Conservation (phyloP, 2,888 invertebrate species). For the Clusia tigrina region DNA sequence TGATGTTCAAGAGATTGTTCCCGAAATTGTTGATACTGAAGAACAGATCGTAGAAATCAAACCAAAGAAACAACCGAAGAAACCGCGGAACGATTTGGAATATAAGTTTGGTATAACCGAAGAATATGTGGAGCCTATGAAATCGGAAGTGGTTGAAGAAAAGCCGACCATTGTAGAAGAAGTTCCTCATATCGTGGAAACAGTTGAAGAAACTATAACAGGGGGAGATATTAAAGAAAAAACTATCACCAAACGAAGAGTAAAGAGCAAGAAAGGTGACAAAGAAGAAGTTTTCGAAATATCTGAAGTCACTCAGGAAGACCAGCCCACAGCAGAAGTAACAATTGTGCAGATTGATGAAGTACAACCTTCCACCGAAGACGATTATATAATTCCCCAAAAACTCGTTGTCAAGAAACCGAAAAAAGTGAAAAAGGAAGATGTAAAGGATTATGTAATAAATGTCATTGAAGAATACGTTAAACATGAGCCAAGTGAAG, state of each 20-base stretch:
- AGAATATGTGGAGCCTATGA: slow-evolving; percentile 41
- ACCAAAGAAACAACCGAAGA: slow-evolving; percentile 33
- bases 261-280: slow-evolving; percentile 62
- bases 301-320: slow-evolving; percentile 60
- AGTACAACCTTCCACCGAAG: slow-evolving; percentile 34
- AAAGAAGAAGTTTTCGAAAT: slow-evolving; percentile 64
- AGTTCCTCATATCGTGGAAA: slow-evolving; percentile 48
- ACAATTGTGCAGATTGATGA: slow-evolving; percentile 43
- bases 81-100: slow-evolving; percentile 14
- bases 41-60: slow-evolving; percentile 48
- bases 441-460: slow-evolving; percentile 46
- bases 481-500: slow-evolving; percentile 35
- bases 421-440: slow-evolving; percentile 43
- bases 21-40: slow-evolving; percentile 40
- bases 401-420: slow-evolving; percentile 39
- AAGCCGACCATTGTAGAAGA: slow-evolving; percentile 39
- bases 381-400: slow-evolving; percentile 31
- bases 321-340: slow-evolving; percentile 60
- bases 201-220: slow-evolving; percentile 45
- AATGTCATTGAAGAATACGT: slow-evolving; percentile 44
- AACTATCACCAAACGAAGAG: slow-evolving; percentile 62
- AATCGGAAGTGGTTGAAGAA: slow-evolving; percentile 49
- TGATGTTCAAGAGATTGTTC: slow-evolving; percentile 44
- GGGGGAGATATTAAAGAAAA: slow-evolving; percentile 59
- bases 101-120: slow-evolving; percentile 31